Evolutionary conservation across 2,113 vertebrate genomes (phyloP).

Genomic region (Takifugu flavidus): DNA sequence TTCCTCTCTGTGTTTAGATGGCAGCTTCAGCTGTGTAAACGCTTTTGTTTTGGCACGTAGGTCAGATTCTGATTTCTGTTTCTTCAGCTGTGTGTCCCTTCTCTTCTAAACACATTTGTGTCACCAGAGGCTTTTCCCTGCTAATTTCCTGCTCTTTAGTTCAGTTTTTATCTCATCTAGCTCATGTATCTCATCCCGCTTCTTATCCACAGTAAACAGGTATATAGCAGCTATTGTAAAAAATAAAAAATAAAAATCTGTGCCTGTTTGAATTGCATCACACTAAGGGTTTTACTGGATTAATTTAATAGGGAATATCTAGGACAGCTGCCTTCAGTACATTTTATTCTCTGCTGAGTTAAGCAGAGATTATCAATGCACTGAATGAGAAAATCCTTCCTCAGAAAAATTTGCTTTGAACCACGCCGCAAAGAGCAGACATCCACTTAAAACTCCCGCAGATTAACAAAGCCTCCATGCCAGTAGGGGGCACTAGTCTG

Average conservation of each 20-base stretch:
- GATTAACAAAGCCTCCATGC: no score
- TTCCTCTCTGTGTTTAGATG: slow-evolving; percentile 6
- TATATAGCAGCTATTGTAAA: slow-evolving; percentile 28
- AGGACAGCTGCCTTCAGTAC: slow-evolving; percentile 38
- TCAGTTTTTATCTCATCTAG: background rate
- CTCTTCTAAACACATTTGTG: slow-evolving; percentile 11
- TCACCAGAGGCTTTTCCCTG: slow-evolving; percentile 1
- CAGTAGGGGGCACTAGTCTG: no score
- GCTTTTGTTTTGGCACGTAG: slow-evolving; percentile 46
- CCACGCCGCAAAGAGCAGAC: background rate
- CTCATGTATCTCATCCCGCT: background rate
- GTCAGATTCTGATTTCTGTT: slow-evolving; percentile 52
- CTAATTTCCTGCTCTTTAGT: slow-evolving; percentile 9
- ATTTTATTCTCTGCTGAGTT: slow-evolving; percentile 44
- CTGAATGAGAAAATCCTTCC: background rate
- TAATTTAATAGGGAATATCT: slow-evolving; percentile 43
- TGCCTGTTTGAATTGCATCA: background rate
- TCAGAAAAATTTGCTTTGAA: no score
- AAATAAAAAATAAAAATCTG: background rate
- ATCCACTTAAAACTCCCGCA: no score
- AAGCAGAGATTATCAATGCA: slow-evolving; percentile 22
- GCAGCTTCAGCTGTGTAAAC: slow-evolving; percentile 60
- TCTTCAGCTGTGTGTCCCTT: slow-evolving; percentile 45
- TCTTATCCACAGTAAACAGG: slow-evolving; percentile 14
- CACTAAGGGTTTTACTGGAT: slow-evolving; percentile 18